These are phyloP conservation scores for Odontomyia ornata DNA, from an alignment of 2,888 invertebrate species.

Conservation along the genomic window DNA sequence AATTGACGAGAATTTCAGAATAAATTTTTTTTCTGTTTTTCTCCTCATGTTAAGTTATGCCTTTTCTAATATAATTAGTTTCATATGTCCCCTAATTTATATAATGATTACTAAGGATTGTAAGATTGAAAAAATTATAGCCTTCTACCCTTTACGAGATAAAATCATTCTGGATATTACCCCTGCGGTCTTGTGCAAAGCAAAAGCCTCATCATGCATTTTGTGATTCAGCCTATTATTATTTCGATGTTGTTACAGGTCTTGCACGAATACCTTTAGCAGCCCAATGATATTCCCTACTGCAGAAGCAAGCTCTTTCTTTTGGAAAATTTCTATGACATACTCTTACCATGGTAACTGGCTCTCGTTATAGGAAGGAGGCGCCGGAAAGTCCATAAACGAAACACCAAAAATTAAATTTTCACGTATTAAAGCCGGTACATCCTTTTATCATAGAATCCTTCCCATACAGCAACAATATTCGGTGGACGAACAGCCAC, in stretches of 20 bases:
- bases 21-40: no score
- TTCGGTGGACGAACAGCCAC: not conserved
- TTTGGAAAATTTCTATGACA: not conserved
- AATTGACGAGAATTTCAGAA: no score
- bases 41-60: no score
- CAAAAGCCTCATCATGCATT: constrained; percentile 27
- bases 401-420: constrained; percentile 48
- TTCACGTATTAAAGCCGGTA: constrained; percentile 48
- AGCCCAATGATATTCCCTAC: not conserved
- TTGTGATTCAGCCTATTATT: constrained; percentile 46
- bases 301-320: not conserved
- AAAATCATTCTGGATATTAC: not conserved
- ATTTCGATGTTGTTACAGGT: constrained; percentile 47
- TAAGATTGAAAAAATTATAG: no score
- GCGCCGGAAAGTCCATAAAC: constrained; percentile 45
- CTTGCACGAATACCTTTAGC: constrained; percentile 39
- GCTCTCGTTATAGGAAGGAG: not conserved
- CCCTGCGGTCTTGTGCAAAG: not conserved
- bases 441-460: constrained; percentile 37
- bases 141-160: constrained; percentile 9
- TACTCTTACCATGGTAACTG: not conserved
- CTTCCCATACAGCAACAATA: constrained; percentile 5
- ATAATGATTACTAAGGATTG: no score
- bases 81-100: no score
- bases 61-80: no score